phyloP scores from a whole-genome alignment of 1,140 invertebrate species.

The Drepana arcuata region DNA sequence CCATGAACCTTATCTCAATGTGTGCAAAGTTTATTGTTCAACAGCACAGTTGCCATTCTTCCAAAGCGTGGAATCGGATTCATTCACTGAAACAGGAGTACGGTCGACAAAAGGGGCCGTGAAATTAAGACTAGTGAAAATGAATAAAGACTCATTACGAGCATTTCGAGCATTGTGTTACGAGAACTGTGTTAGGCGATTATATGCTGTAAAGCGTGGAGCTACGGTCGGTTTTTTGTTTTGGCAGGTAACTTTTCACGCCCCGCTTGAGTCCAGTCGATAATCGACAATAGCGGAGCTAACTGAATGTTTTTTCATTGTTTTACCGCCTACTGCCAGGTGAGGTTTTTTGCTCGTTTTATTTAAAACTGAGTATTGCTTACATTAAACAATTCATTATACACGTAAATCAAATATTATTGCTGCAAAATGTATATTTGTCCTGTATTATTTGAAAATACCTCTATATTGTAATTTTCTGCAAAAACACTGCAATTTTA shows the following conservation, averaged over 20 bases:
- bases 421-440: no score
- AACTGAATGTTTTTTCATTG: no score
- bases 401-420: no score
- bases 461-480: no score
- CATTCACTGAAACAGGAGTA: slow-evolving; percentile 29
- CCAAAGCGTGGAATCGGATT: slow-evolving; percentile 8
- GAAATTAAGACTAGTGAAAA: slow-evolving; percentile 34
- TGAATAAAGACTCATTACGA: slow-evolving; percentile 33
- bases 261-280: slow-evolving; percentile 16
- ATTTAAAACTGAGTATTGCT: no score
- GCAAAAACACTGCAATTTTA: no score
- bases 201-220: background rate
- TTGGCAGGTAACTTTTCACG: slow-evolving; percentile 14
- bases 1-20: background rate
- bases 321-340: no score
- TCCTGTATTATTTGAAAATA: no score
- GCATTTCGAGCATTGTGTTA: slow-evolving; percentile 12
- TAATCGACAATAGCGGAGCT: slow-evolving; percentile 28
- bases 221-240: slow-evolving; percentile 7
- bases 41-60: background rate
- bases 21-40: background rate
- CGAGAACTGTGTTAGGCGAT: background rate
- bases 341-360: background rate
- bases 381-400: no score
- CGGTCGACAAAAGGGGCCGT: slow-evolving; percentile 25